A percentile compares a stretch with the other conserved stretches of the same genome.
phyloP scores from a whole-genome alignment of 2,113 vertebrate genomes.

The Urocynchramus pylzowi region DNA sequence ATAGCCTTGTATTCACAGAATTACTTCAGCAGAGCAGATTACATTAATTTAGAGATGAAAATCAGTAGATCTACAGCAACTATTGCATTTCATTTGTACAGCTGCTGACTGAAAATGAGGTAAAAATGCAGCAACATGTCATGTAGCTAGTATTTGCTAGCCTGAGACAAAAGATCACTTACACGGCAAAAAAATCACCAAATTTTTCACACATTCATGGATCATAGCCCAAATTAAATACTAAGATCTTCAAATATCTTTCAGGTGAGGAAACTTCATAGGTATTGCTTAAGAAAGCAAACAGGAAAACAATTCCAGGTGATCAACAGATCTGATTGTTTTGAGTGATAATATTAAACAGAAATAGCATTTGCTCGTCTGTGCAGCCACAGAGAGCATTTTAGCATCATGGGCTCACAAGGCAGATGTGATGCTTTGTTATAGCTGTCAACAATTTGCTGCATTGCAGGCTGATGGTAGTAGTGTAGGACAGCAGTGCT shows the following conservation, averaged over 20 bases:
- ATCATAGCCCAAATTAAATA: background rate
- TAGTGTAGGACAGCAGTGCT: slow-evolving; percentile 25
- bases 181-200: background rate
- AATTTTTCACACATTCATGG: background rate
- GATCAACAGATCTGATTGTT: background rate
- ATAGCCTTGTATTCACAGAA: background rate
- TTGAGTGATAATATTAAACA: background rate
- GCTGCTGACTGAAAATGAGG: background rate
- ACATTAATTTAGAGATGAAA: slow-evolving; percentile 19
- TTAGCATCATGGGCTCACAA: slow-evolving; percentile 10
- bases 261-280: background rate
- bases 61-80: background rate
- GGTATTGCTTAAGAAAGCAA: background rate
- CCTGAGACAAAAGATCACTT: background rate
- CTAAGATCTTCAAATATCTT: background rate
- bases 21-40: slow-evolving; percentile 13
- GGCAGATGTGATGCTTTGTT: slow-evolving; percentile 47
- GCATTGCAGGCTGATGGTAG: slow-evolving; percentile 50
- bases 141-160: background rate
- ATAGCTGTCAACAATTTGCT: slow-evolving; percentile 53
- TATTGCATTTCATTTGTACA: background rate
- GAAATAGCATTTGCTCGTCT: background rate
- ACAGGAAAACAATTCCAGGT: background rate
- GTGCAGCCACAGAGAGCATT: background rate
- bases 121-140: background rate